Evolutionary conservation across 2,888 invertebrate genomes (phyloP), one percentile per base, ranked within the genome.

Genomic region (Ichneumoninae sp.): DNA sequence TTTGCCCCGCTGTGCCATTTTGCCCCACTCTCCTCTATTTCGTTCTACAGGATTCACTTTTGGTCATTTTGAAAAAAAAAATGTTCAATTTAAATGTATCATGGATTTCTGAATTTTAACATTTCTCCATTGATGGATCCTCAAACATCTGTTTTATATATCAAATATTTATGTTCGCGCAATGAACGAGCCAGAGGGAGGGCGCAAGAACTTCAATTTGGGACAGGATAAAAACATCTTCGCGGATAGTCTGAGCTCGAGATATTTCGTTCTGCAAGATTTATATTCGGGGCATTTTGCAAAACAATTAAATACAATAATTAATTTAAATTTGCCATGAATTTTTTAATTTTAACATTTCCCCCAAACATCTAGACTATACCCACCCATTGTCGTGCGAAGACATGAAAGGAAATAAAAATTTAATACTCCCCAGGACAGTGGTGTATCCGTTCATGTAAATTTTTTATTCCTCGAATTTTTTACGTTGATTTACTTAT

Each of bases 201-300:
- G 19, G 19, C 19, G 0, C 19, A 19, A 19, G 19, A 19, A 19
- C n/a, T n/a, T n/a, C n/a, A n/a, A n/a, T n/a, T n/a, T n/a, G n/a
- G n/a, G n/a, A n/a, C n/a, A n/a, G n/a, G n/a, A n/a, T n/a, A n/a
- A n/a, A n/a, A n/a, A n/a, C n/a, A n/a, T n/a, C n/a, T n/a, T n/a
- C n/a, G n/a, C n/a, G n/a, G n/a, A n/a, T n/a, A n/a, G 19, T 19
- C 19, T 0, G 19, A 19, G 19, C 19, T 19, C 19, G 19, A 0
- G 54, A 22, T 69, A 71, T 47, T 71, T 68, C 16, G 36, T 74
- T 70, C 68, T 52, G 19, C 52, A 50, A 65, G 57, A 70, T 70
- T 79, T 40, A 65, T n/a, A 54, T 70, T 33, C 44, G 70, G 63
- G 52, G 70, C 26, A 69, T 57, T 47, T 57, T 75, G 44, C 5